Evolutionary conservation across 2,888 invertebrate genomes (phyloP).

Genomic region (Steromphala cineraria): DNA sequence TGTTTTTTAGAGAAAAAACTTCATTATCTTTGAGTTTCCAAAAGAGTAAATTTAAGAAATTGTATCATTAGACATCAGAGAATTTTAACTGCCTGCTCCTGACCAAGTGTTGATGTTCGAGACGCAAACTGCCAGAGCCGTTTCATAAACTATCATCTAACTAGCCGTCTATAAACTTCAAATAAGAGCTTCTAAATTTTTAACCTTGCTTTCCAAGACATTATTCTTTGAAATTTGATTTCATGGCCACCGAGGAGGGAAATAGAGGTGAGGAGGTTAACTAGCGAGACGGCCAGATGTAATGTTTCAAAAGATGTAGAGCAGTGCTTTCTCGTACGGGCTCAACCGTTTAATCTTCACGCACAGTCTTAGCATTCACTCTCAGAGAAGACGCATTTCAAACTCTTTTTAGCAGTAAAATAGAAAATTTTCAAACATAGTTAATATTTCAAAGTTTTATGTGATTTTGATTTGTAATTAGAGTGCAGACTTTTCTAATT

Average conservation of each 20-base stretch:
- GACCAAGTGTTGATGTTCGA: background rate
- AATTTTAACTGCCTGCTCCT: background rate
- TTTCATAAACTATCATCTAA: background rate
- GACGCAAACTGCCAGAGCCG: background rate
- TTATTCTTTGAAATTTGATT: slow-evolving; percentile 21
- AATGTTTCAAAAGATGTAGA: slow-evolving; percentile 1
- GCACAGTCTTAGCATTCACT: no score
- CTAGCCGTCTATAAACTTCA: slow-evolving; percentile 12
- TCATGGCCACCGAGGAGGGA: slow-evolving; percentile 16
- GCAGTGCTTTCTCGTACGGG: background rate
- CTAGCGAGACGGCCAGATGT: background rate
- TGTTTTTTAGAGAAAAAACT: background rate
- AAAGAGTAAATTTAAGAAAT: background rate
- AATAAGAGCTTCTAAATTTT: slow-evolving; percentile 7
- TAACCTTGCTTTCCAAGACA: slow-evolving; percentile 15
- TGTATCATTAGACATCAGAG: background rate
- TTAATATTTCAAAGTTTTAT: background rate
- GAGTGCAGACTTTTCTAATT: no score
- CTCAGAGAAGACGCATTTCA: background rate
- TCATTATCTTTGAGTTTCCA: background rate
- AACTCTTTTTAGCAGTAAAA: background rate
- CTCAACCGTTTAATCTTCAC: background rate
- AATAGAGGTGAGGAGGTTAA: slow-evolving; percentile 8
- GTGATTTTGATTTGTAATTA: background rate
- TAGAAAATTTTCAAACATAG: background rate